Evolutionary conservation across 2,888 invertebrate species (phyloP).

Genomic region (Acrobasis consociella): DNA sequence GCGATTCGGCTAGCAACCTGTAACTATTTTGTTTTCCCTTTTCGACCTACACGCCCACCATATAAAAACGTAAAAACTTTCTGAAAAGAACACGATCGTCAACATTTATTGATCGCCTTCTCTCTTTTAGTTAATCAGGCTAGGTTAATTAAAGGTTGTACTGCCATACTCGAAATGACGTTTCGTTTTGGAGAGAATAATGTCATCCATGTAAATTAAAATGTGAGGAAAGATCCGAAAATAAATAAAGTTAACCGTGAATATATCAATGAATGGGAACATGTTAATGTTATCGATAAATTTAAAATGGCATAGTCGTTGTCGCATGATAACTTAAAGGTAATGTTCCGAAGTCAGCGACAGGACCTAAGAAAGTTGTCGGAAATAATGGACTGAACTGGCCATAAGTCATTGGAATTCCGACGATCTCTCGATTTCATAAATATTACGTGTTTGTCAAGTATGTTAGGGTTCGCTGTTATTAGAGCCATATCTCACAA

Average conservation of each 20-base stretch:
- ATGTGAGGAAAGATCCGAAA: not conserved
- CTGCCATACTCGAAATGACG: constrained; percentile 3
- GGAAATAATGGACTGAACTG: too few species aligned
- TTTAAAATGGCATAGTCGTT: not conserved
- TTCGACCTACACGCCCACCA: too few species aligned
- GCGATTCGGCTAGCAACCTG: too few species aligned
- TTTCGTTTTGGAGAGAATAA: not conserved
- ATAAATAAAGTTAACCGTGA: constrained; percentile 15
- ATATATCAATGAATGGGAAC: constrained; percentile 10
- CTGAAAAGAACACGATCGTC: too few species aligned
- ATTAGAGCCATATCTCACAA: too few species aligned
- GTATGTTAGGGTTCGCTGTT: too few species aligned
- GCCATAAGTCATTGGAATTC: too few species aligned
- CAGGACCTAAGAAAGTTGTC: not conserved
- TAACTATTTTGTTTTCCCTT: too few species aligned
- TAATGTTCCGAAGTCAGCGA: not conserved
- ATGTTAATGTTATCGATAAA: constrained; percentile 13
- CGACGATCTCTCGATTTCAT: too few species aligned
- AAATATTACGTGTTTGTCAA: too few species aligned
- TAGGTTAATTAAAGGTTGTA: not conserved
- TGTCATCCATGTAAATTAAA: constrained; percentile 1
- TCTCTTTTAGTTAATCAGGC: not conserved
- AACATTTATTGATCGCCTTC: too few species aligned
- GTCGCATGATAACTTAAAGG: constrained; percentile 1
- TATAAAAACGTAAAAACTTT: too few species aligned